Evolutionary conservation across 1,140 invertebrate species (phyloP).

Genomic region (Pogonomyrmex californicus): DNA sequence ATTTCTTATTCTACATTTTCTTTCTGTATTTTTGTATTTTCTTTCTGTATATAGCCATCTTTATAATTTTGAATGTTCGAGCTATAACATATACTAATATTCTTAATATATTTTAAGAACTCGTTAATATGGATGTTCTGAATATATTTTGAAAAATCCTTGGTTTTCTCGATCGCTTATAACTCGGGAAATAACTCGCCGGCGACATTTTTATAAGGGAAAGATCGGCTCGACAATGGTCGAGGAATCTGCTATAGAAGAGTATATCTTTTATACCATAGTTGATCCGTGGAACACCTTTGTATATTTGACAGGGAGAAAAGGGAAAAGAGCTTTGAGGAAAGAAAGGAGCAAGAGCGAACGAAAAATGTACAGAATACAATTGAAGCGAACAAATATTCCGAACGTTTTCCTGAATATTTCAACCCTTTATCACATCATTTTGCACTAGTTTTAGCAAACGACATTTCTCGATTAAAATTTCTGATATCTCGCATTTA

Average conservation of each 20-base stretch:
- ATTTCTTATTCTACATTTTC: no score
- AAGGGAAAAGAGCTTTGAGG: neutral
- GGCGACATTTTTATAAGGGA: conserved; percentile 4
- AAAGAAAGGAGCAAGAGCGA: neutral
- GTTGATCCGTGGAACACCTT: conserved; percentile 35
- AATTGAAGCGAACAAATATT: conserved; percentile 10
- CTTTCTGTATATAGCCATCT: no score
- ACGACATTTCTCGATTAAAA: conserved; percentile 28
- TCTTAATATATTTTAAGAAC: no score
- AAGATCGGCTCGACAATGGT: conserved; percentile 36
- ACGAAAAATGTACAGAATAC: neutral
- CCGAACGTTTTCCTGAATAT: conserved; percentile 13
- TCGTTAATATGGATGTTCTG: no score
- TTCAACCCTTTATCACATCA: conserved; percentile 2
- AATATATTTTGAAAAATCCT: no score
- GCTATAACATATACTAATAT: no score
- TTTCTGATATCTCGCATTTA: neutral
- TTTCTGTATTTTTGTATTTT: no score
- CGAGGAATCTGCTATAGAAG: conserved; percentile 32
- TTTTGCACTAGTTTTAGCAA: neutral
- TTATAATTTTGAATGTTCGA: no score
- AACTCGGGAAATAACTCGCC: conserved; percentile 15
- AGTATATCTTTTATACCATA: conserved; percentile 30
- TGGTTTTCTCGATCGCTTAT: conserved; percentile 15
- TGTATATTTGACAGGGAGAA: conserved; percentile 12